These are phyloP conservation scores for Dyspetes luteomarginatus DNA, from an alignment of 2,888 invertebrate species.

Conservation along the genomic window DNA sequence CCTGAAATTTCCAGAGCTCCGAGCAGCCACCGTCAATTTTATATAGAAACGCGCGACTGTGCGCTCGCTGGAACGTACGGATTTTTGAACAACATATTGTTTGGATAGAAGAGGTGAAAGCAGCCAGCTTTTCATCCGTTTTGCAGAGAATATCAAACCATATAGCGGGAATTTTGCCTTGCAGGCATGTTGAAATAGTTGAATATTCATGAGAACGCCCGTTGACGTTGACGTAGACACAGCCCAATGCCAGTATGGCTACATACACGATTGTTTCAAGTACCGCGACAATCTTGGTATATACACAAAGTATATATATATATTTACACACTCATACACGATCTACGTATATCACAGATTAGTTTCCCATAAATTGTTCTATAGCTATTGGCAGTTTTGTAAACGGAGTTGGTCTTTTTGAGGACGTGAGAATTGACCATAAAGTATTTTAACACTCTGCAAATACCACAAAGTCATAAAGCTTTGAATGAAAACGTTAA, in stretches of 20 bases:
- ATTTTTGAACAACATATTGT: slow-evolving; percentile 51
- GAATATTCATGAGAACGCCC: slow-evolving; percentile 76
- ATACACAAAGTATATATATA: background rate
- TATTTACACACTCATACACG: background rate
- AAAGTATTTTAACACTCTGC: background rate
- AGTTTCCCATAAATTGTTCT: no score
- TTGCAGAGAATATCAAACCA: slow-evolving; percentile 45
- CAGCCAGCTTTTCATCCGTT: slow-evolving; percentile 59
- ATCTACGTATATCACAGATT: no score
- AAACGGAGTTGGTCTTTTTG: no score
- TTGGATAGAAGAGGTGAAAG: slow-evolving; percentile 4
- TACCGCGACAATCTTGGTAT: slow-evolving; percentile 9
- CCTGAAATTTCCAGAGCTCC: background rate
- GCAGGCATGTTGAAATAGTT: slow-evolving; percentile 71
- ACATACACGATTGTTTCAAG: slow-evolving; percentile 6
- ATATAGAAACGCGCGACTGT: background rate
- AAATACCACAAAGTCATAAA: no score
- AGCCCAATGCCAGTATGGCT: slow-evolving; percentile 15
- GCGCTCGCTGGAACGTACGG: slow-evolving; percentile 8
- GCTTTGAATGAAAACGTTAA: no score
- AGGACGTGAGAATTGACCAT: no score
- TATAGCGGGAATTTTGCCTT: slow-evolving; percentile 46
- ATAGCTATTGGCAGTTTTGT: background rate
- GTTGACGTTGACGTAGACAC: slow-evolving; percentile 59
- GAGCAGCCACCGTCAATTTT: slow-evolving; percentile 14